Evolutionary conservation across 2,888 invertebrate species (phyloP).

Genomic region (Euphydryas editha): DNA sequence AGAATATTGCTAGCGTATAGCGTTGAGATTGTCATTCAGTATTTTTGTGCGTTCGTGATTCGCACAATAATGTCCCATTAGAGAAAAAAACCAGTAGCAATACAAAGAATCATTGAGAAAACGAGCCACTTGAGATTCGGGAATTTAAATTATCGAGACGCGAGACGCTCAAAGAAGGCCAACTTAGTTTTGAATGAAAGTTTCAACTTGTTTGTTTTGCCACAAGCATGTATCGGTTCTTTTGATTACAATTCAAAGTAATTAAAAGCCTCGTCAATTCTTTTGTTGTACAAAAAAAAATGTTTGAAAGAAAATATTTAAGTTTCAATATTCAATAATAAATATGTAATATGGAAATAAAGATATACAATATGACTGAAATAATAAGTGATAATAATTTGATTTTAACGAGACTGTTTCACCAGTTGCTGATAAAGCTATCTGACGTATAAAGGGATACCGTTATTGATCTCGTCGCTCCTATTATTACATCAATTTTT

Average conservation of each 20-base stretch:
- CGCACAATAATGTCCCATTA: constrained; percentile 43
- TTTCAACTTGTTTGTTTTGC: constrained; percentile 22
- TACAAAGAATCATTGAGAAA: constrained; percentile 39
- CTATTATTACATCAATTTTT: no score
- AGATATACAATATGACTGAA: no score
- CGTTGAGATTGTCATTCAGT: constrained; percentile 36
- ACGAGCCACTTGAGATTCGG: constrained; percentile 38
- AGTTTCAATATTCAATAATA: no score
- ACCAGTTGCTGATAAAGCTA: no score
- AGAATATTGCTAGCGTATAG: constrained; percentile 7
- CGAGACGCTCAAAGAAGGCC: constrained; percentile 24
- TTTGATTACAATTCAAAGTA: background rate
- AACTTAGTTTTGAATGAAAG: constrained; percentile 33
- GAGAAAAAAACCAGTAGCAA: constrained; percentile 33
- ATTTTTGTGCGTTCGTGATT: constrained; percentile 42
- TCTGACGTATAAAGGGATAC: no score
- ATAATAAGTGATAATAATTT: no score
- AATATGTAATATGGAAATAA: no score
- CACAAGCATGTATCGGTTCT: background rate
- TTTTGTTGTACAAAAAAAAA: no score
- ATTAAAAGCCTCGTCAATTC: background rate
- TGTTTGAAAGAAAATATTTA: no score
- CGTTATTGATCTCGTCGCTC: no score
- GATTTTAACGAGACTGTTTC: no score
- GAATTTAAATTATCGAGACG: constrained; percentile 35